Base-by-base conservation (phyloP, 2,113 vertebrate genomes). In the Microtus pennsylvanicus region DNA sequence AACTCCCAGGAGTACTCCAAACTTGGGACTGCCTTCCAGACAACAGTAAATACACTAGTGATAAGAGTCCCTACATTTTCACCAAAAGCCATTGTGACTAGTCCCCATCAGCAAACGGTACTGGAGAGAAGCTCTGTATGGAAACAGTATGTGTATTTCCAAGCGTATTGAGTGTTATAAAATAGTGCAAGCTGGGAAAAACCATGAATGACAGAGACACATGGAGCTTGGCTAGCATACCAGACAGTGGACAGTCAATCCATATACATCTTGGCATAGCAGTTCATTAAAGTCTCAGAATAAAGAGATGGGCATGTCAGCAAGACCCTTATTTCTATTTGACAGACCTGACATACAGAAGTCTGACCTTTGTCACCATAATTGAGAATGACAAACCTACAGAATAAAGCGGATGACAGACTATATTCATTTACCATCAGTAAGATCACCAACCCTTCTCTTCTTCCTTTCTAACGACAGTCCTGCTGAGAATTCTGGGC, bases 61-160 rank as follows among this genome's bases (percentile, higher is more conserved):
- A 58, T 58, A 58, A 58, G 55, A 58, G 24, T 6, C 38, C 76
- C 76, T 63, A 63, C 35, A 30, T 89, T 76, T 91, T 95, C 63
- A 77, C 72, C 72, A 78, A 89, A 75, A 93, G 10, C 45, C 63
- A 28, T 67, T 72, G 26, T 55, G 28, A 63, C 42, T 78, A 9
- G 88, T 86, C n/a, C 67, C 22, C 52, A 16, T 87, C 75, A 93
- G 38, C 89, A 72, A 83, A 89, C 55, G 33, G 58, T 80, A 21
- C 47, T 58, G 61, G 63, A 91, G 45, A 87, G 69, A 85, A 89
- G 21, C 17, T 45, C 5, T 38, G 47, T 42, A 16, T 76, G 58
- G 67, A 91, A 96, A 87, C 58, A 65, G 80, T 45, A 69, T 52
- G 28, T 45, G n/a, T 3, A 12, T 35, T 94, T 77, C 88, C 81